Conservation (phyloP, 2,888 invertebrate genomes). For the Mantis religiosa region DNA sequence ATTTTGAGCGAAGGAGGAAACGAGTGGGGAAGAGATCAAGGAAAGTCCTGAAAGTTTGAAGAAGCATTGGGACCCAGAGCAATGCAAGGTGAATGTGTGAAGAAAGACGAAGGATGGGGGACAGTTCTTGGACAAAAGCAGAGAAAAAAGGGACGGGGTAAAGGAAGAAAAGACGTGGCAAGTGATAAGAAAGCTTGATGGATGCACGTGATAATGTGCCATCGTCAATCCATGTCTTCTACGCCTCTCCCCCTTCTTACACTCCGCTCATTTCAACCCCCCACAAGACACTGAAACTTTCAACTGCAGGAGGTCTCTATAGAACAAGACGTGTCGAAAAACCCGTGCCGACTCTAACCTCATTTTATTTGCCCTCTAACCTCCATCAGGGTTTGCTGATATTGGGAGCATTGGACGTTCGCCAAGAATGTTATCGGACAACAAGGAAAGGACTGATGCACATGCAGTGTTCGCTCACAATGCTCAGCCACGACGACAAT, state of each 20-base stretch:
- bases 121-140: neutral
- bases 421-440: too few relatives aligned
- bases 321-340: neutral
- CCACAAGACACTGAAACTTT: neutral
- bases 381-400: neutral
- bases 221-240: conserved; percentile 52
- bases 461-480: too few relatives aligned
- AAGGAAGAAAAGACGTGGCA: neutral
- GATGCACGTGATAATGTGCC: conserved; percentile 52
- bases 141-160: neutral
- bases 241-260: conserved; percentile 3
- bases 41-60: conserved; percentile 11
- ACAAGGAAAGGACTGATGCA: too few relatives aligned
- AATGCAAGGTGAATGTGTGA: neutral
- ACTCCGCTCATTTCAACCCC: conserved; percentile 3
- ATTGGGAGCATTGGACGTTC: too few relatives aligned
- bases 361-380: neutral
- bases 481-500: too few relatives aligned
- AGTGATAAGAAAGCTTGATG: conserved; percentile 40
- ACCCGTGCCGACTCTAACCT: neutral
- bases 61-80: neutral
- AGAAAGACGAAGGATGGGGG: neutral
- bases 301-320: neutral
- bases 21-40: neutral
- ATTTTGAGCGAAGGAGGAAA: neutral